Conservation (phyloP, 2,888 invertebrate genomes). For the Nycteola revayana region DNA sequence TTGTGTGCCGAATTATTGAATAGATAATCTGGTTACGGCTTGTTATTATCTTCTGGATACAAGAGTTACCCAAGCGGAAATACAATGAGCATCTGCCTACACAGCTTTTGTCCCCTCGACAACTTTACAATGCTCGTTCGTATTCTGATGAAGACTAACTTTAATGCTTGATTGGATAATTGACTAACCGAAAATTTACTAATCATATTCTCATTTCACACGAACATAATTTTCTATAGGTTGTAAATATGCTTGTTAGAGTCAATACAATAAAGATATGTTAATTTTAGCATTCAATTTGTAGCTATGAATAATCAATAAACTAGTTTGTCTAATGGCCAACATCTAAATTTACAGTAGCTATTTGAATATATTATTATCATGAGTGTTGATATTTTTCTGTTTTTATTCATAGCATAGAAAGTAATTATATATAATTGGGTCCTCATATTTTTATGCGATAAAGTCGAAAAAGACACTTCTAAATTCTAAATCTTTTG, state of each 20-base stretch:
- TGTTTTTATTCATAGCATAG: constrained; percentile 33
- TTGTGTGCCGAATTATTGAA: constrained; percentile 45
- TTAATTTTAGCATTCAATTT: constrained; percentile 44
- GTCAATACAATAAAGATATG: constrained; percentile 33
- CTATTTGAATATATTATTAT: constrained; percentile 33
- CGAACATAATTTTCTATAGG: background rate
- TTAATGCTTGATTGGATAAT: constrained; percentile 30
- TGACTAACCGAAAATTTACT: constrained; percentile 21
- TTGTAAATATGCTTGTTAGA: constrained; percentile 12
- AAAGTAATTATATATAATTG: constrained; percentile 24
- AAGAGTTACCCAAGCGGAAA: constrained; percentile 47
- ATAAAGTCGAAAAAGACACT: too few relatives aligned
- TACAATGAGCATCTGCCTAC: constrained; percentile 36
- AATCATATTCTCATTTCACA: constrained; percentile 24
- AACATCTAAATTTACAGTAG: constrained; percentile 42
- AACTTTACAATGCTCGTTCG: constrained; percentile 24
- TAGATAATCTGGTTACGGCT: constrained; percentile 46
- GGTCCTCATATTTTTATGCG: constrained; percentile 4
- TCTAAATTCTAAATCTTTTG: too few relatives aligned
- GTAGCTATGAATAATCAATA: constrained; percentile 47
- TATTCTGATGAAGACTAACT: constrained; percentile 27
- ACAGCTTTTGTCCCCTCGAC: constrained; percentile 32
- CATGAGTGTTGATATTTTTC: constrained; percentile 22
- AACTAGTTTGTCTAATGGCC: constrained; percentile 40
- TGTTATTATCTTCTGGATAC: constrained; percentile 44